phyloP scores from a whole-genome alignment of 2,113 vertebrate species.

The Odontophorus gujanensis region DNA sequence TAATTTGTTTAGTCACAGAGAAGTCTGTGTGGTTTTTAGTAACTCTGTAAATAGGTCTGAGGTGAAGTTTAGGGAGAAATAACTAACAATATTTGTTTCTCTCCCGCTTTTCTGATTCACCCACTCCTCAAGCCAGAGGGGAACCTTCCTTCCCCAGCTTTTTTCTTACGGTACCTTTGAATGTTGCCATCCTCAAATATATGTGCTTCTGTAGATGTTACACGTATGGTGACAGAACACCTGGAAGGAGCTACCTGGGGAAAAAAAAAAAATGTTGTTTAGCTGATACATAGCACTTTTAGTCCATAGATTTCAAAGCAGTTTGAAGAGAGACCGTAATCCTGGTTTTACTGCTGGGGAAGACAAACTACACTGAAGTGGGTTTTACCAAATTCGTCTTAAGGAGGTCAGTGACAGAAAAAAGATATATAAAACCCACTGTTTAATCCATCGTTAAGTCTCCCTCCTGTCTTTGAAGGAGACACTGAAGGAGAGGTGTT shows the following conservation, averaged over 20 bases:
- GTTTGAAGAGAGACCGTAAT: not conserved
- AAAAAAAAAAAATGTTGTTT: not conserved
- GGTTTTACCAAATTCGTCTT: not conserved
- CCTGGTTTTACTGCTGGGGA: not conserved
- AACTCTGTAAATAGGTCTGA: not conserved
- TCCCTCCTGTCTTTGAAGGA: fast-evolving
- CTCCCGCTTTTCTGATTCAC: not conserved
- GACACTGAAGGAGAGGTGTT: not conserved
- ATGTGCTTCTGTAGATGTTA: not conserved
- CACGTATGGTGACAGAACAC: not conserved
- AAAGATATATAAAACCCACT: not conserved
- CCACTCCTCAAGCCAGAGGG: not conserved
- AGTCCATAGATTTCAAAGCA: not conserved
- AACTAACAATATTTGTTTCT: not conserved
- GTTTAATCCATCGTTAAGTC: not conserved
- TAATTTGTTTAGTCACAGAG: not conserved
- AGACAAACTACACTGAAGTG: not conserved
- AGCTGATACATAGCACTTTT: not conserved
- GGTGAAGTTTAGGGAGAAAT: not conserved
- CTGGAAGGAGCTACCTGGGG: not conserved
- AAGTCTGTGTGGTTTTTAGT: not conserved
- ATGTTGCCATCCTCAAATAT: not conserved
- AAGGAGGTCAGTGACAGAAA: not conserved
- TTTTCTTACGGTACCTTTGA: not conserved
- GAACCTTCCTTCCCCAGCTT: not conserved